Evolutionary conservation across 2,113 vertebrate species (phyloP).

Genomic region (Epinephelus moara): DNA sequence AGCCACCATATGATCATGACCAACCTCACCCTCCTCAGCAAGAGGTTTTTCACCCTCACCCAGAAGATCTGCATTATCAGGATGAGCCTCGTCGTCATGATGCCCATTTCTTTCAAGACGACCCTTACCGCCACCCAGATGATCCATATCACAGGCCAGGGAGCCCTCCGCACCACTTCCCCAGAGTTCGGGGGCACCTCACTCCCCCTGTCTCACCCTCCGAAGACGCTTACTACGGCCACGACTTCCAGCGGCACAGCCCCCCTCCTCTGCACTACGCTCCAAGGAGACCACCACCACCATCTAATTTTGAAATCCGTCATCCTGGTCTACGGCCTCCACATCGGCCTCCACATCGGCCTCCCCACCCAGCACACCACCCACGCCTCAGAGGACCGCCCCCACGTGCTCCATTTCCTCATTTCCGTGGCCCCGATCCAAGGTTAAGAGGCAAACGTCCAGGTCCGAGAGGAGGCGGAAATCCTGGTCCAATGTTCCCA

Average conservation of each 20-base stretch:
- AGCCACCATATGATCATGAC: slow-evolving; percentile 29
- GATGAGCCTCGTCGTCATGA: slow-evolving; percentile 22
- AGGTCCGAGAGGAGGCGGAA: slow-evolving; percentile 82
- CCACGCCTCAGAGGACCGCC: slow-evolving; percentile 69
- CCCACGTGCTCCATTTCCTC: slow-evolving; percentile 73
- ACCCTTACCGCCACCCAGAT: slow-evolving; percentile 39
- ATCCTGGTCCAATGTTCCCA: slow-evolving; percentile 87
- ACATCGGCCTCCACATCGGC: slow-evolving; percentile 55
- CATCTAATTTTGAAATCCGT: slow-evolving; percentile 59
- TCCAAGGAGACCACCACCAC: slow-evolving; percentile 61
- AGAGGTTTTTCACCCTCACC: slow-evolving; percentile 24
- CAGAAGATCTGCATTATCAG: slow-evolving; percentile 69
- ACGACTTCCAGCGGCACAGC: slow-evolving; percentile 67
- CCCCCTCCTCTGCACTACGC: slow-evolving; percentile 57
- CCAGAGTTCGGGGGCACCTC: slow-evolving; percentile 49
- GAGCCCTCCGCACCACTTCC: slow-evolving; percentile 52
- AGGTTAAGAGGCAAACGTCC: slow-evolving; percentile 88
- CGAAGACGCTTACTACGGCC: slow-evolving; percentile 70
- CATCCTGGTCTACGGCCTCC: slow-evolving; percentile 64
- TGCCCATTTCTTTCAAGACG: slow-evolving; percentile 28
- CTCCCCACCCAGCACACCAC: slow-evolving; percentile 58
- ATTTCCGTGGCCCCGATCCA: slow-evolving; percentile 86
- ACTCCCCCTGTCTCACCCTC: slow-evolving; percentile 61
- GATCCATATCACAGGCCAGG: slow-evolving; percentile 49
- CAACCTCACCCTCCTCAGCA: slow-evolving; percentile 16